Base-by-base conservation (phyloP, 2,888 invertebrate species). In the Papilio gigon region DNA sequence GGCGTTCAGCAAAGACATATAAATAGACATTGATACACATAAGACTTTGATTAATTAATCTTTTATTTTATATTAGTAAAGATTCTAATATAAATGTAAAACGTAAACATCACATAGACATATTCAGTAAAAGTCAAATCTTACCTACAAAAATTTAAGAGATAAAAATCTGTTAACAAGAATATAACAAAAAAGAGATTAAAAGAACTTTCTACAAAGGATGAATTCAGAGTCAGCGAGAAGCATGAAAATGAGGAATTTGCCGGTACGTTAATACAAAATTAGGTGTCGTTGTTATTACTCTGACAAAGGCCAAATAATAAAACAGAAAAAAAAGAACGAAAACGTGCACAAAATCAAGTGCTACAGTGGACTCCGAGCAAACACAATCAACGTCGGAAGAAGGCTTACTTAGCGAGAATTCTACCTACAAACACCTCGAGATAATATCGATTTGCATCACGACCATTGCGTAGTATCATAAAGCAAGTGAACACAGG, bases 321-420 rank as follows among this genome's bases (percentile, higher is more conserved):
- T 65, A 65, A 65, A 60, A 65, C 65, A 65, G 53, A 56, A 44
- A 65, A 56, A 44, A 65, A 69, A 69, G 69, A 53, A 65, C 60
- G 44, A 71, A 71, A 72, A 71, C 71, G 74, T 67, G 73, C 72
- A 76, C 83, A 84, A 84, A 86, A 86, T 85, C 85, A 84, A 84
- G 84, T 81, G 78, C 80, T 81, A 81, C 83, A 82, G 83, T 83
- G 83, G 80, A 80, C 82, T 75, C 72, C 59, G 71, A 44, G 68
- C 76, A 78, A 75, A 77, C 74, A 77, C 76, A 77, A 77, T 77
- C 77, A 75, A 74, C 64, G 65, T 71, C 72, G 75, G 72, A 75
- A 76, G 75, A 74, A 75, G 68, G 72, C 68, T 69, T 69, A 65
- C 65, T 69, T 65, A 65, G 68, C 68, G 65, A 40, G 47, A 67